Percentiles rank a stretch among this genome's conserved stretches.
These are phyloP conservation scores for Brachystomella parvula DNA, from an alignment of 1,140 invertebrate genomes.

Conservation along the genomic window DNA sequence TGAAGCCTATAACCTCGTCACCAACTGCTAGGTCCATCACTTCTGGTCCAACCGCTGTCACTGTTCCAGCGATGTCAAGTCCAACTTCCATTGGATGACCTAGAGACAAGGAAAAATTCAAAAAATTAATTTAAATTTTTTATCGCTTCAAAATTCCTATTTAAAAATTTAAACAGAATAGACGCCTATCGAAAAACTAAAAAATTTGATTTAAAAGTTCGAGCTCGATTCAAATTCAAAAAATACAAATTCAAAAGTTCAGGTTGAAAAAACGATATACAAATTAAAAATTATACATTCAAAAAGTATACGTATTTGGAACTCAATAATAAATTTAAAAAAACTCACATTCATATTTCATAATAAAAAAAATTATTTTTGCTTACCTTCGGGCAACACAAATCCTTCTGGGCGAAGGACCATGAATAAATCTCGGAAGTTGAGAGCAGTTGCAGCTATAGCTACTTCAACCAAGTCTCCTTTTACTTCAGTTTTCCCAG, in stretches of 20 bases:
- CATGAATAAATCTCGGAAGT: constrained; percentile 21
- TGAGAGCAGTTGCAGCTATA: constrained; percentile 10
- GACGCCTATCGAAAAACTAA: background rate
- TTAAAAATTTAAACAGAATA: background rate
- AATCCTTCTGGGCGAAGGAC: constrained; percentile 15
- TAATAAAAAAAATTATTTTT: background rate
- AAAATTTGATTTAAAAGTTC: background rate
- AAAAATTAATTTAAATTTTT: too few relatives aligned
- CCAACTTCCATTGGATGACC: constrained; percentile 6
- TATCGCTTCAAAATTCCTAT: background rate
- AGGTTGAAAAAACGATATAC: background rate
- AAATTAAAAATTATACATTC: background rate
- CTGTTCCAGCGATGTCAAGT: constrained; percentile 16
- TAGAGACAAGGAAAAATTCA: too few relatives aligned
- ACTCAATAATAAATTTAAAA: background rate
- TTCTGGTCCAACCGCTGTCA: background rate
- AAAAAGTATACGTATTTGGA: too few relatives aligned
- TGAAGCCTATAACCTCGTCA: constrained; percentile 5
- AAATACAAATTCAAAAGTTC: background rate
- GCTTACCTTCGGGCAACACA: background rate
- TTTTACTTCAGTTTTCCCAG: constrained; percentile 1
- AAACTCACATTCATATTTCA: background rate
- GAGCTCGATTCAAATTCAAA: background rate
- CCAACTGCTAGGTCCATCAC: constrained; percentile 9
- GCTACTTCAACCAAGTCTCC: background rate